Conservation (phyloP, 53 echinoderm and acorn worm species). For the Glandiceps talaboti region DNA sequence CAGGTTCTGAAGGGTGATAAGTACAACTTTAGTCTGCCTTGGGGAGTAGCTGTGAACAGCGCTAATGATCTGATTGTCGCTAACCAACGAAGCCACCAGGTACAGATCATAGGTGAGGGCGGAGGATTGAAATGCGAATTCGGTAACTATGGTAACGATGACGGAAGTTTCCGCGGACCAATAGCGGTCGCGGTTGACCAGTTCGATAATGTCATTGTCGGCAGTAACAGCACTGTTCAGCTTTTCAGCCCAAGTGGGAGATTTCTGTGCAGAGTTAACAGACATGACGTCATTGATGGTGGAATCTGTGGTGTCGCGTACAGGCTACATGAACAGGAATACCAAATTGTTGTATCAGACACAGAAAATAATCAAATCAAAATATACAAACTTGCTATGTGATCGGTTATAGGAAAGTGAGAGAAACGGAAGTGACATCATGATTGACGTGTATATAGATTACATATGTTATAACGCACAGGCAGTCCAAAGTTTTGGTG, state of each 20-base stretch:
- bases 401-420: too few species aligned
- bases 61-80: not conserved
- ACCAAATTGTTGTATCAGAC: not conserved
- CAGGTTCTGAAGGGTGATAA: not conserved
- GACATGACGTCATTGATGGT: not conserved
- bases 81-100: not conserved
- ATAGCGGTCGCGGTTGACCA: constrained; percentile 61
- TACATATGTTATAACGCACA: too few species aligned
- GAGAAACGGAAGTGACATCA: too few species aligned
- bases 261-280: not conserved
- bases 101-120: not conserved
- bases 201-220: not conserved
- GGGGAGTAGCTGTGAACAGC: not conserved
- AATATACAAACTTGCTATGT: not conserved
- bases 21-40: not conserved
- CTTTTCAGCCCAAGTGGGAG: not conserved
- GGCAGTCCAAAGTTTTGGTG: too few species aligned
- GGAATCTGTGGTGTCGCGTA: not conserved
- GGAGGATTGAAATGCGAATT: constrained; percentile 23
- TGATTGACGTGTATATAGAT: too few species aligned
- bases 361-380: not conserved
- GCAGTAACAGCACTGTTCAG: not conserved
- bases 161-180: constrained; percentile 74
- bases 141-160: constrained; percentile 63
- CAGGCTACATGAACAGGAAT: not conserved